Base-by-base conservation (phyloP, 1,140 invertebrate genomes). In the Pseudomyrmex sp. region DNA sequence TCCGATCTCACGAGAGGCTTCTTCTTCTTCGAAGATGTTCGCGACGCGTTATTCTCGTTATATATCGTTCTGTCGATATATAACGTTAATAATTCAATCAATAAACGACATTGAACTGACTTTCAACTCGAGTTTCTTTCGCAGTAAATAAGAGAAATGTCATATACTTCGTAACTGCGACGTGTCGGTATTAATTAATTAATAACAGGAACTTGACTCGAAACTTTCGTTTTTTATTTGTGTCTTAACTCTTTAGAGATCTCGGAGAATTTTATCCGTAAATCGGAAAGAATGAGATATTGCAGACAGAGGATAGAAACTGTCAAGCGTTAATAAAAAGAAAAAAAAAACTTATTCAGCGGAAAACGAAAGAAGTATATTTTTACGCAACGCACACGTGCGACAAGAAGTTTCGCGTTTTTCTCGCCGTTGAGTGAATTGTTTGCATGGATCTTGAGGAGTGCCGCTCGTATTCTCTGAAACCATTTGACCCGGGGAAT, bases 401-500 rank as follows among this genome's bases (percentile, higher is more conserved):
- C 23, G 66, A 70, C 35, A 46, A 61, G 26, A 70, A 48, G 23
- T 72, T 80, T 61, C 56, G 12, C 65, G 9, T 50, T 46, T 26
- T 44, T 48, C 35, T 26, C 23, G 23, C 66, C 15, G n/a, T 20
- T 13, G 13, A n/a, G 63, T 59, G 44, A 70, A 70, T 79, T 72
- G 66, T 80, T 80, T 72, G 54, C 76, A 61, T 50, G 76, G 50
- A 70, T 18, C 44, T 56, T 52, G 52, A 48, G 35, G n/a, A 54
- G 13, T 44, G 26, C 44, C 70, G 48, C 72, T 50, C 54, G 68
- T 58, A 70, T 70, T 72, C 66, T 59, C 23, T 20, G 66, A 35
- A 72, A 80, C 76, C 72, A 72, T 68, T 69, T 48, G 70, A 66
- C 56, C 52, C 63, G 50, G 68, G 50, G 80, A 70, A 75, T 70